Percentiles rank a stretch among this genome's conserved stretches.
phyloP scores from a whole-genome alignment of 2,888 invertebrate species.

The Hirtodrosophila confusa region DNA sequence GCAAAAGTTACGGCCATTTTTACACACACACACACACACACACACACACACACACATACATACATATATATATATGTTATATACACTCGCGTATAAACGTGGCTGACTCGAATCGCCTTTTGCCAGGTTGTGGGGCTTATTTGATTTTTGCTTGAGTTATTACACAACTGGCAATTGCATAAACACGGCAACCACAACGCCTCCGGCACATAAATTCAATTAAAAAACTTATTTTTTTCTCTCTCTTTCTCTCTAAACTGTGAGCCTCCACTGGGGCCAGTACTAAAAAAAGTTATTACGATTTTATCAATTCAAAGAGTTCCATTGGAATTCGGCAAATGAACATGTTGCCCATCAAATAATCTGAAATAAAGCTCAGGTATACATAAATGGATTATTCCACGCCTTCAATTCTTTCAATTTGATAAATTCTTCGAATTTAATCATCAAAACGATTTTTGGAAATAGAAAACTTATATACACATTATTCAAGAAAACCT shows the following conservation, averaged over 20 bases:
- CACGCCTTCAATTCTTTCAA: too few relatives aligned
- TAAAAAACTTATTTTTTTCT: slow-evolving; percentile 47
- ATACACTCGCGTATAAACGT: neutral
- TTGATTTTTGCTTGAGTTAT: slow-evolving; percentile 69
- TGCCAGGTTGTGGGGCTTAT: slow-evolving; percentile 31
- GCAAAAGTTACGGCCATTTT: slow-evolving; percentile 35
- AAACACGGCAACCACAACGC: slow-evolving; percentile 47
- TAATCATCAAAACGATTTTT: too few relatives aligned
- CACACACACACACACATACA: neutral
- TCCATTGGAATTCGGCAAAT: neutral
- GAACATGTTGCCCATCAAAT: neutral
- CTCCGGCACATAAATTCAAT: slow-evolving; percentile 59
- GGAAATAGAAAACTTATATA: too few relatives aligned
- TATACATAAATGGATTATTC: too few relatives aligned
- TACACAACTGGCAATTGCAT: slow-evolving; percentile 61
- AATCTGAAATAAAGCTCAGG: neutral
- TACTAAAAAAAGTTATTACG: slow-evolving; percentile 6
- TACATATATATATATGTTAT: neutral
- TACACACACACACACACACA: slow-evolving; percentile 15
- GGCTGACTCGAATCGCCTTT: slow-evolving; percentile 23
- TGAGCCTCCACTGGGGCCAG: slow-evolving; percentile 2
- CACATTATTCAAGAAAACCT: too few relatives aligned
- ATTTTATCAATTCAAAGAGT: slow-evolving; percentile 21
- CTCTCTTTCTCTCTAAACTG: slow-evolving; percentile 14
- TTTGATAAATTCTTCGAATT: too few relatives aligned